Base-by-base conservation (phyloP, 1,140 invertebrate genomes). In the Bacillus rossius region DNA sequence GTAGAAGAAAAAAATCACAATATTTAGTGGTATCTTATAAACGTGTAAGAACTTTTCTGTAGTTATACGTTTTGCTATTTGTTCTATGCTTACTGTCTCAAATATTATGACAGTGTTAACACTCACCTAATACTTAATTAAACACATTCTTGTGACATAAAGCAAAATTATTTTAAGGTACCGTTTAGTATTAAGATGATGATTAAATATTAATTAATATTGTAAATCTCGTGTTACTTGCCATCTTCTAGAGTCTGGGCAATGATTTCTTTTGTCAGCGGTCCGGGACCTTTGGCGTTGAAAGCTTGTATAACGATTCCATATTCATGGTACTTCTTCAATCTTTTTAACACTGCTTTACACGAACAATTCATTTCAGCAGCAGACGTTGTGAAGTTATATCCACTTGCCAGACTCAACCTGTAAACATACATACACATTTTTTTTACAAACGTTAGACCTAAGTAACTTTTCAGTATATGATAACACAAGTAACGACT, bases 231-330 rank as follows among this genome's bases (percentile, higher is more conserved):
- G 41, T 49, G 56, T 5, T 26, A 57, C 72, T 72, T 62, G 81
- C 79, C 79, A 67, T 81, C 79, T 71, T 82, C 80, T 19, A 79
- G 63, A 0, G 80, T 82, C 38, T 73, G 71, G 19, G 75, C 75
- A 5, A 72, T 65, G 3, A 73, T 66, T 1, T 70, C 66, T 4
- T 74, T 78, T 3, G 69, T 68, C 14, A 60, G 59, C 1, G 80
- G 80, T 49, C 81, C 79, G 37, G 71, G 68, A 10, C 81, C 45
- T 42, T 53, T 62, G 19, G 71, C 70, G 62, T 84, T 85, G 64
- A 77, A 83, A 8, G 81, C 81, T 65, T 81, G 79, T 3, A 85
- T 71, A 57, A 79, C 71, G 13, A 82, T 71, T 3, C 74, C 72
- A 64, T 83, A 83, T 37, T 66, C 65, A 2, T 57, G 48, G 40